Conservation (phyloP, 2,888 invertebrate species). For the Fragum sueziense region DNA sequence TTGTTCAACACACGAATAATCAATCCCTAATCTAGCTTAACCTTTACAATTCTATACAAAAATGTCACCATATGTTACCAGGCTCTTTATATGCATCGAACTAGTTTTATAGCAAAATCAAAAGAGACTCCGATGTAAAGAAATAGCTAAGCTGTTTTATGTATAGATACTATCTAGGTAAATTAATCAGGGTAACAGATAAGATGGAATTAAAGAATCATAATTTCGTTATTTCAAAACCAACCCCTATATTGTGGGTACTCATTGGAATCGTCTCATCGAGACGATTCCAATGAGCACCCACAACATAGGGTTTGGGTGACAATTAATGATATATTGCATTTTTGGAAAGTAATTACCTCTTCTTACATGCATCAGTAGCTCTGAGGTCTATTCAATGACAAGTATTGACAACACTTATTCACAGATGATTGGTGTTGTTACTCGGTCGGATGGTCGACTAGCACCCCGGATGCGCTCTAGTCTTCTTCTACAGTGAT, state of each 20-base stretch:
- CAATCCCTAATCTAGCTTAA: slow-evolving; percentile 23
- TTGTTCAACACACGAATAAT: slow-evolving; percentile 20
- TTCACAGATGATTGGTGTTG: not conserved
- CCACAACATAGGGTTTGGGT: too few relatives aligned
- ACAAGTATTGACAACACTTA: not conserved
- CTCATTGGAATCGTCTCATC: too few relatives aligned
- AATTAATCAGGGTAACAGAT: too few relatives aligned
- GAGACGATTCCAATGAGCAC: too few relatives aligned
- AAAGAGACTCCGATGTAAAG: slow-evolving; percentile 11
- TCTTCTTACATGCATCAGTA: too few relatives aligned
- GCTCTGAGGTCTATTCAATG: not conserved
- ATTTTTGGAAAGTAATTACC: too few relatives aligned
- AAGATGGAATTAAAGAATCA: too few relatives aligned
- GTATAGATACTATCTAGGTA: too few relatives aligned
- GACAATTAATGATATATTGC: too few relatives aligned
- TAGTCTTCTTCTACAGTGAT: not conserved
- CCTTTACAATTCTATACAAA: slow-evolving; percentile 27
- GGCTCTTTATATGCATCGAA: not conserved
- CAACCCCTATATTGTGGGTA: too few relatives aligned
- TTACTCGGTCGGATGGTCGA: not conserved
- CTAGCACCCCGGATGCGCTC: not conserved
- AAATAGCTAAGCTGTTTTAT: not conserved
- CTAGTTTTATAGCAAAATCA: slow-evolving; percentile 20
- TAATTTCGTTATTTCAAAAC: too few relatives aligned
- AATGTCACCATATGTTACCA: slow-evolving; percentile 11